Evolutionary conservation across 2,888 invertebrate genomes (phyloP).

Genomic region (Apodemia zela): DNA sequence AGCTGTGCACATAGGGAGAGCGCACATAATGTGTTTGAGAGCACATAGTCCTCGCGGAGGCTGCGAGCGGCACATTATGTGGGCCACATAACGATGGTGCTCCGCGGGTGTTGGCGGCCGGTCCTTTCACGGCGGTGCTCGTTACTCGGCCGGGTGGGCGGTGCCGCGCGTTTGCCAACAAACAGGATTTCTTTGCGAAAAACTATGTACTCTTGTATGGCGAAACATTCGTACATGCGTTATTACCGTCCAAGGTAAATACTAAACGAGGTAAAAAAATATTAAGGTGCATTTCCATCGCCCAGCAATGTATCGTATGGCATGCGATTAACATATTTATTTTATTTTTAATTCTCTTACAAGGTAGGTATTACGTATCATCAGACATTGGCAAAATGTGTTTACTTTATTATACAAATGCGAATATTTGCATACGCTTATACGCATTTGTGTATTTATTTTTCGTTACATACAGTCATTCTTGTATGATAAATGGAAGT

Average conservation of each 20-base stretch:
- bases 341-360: too few relatives aligned
- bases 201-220: background rate
- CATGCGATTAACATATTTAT: too few relatives aligned
- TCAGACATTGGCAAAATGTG: too few relatives aligned
- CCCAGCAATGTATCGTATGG: too few relatives aligned
- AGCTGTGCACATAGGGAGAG: constrained; percentile 15
- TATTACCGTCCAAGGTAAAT: background rate
- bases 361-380: too few relatives aligned
- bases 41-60: background rate
- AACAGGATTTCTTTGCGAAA: background rate
- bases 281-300: too few relatives aligned
- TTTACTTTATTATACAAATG: too few relatives aligned
- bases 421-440: too few relatives aligned
- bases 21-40: constrained; percentile 20
- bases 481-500: too few relatives aligned
- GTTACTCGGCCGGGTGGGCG: constrained; percentile 36
- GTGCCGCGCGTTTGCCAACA: background rate
- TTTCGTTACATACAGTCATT: too few relatives aligned
- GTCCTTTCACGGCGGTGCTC: constrained; percentile 45
- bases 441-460: too few relatives aligned
- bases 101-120: constrained; percentile 5
- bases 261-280: background rate
- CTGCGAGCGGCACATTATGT: constrained; percentile 21
- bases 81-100: background rate
- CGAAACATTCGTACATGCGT: background rate